A percentile compares a stretch with the other conserved stretches of the same genome.
These are phyloP conservation scores for Melanotaenia nigrans DNA, from an alignment of 2,797 vertebrate species.

Conservation along the genomic window DNA sequence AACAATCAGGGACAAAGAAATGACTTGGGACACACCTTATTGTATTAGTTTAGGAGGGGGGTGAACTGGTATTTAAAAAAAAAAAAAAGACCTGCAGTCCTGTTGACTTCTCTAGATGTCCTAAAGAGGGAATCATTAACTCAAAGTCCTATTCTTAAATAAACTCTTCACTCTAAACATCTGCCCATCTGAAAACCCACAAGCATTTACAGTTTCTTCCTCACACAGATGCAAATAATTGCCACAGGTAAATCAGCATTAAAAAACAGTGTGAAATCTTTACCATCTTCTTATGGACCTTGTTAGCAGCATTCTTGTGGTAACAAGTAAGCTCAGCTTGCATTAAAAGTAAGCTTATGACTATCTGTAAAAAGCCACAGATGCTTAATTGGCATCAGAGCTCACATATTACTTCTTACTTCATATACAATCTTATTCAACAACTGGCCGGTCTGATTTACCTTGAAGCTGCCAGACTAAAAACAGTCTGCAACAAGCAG, in stretches of 20 bases:
- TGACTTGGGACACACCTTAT: background rate
- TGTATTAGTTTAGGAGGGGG: background rate
- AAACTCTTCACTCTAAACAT: slow-evolving; percentile 47
- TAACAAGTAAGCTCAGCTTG: slow-evolving; percentile 43
- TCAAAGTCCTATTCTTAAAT: slow-evolving; percentile 40
- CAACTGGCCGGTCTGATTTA: slow-evolving; percentile 11
- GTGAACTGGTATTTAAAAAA: background rate
- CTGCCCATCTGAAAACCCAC: slow-evolving; percentile 52
- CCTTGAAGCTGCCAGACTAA: slow-evolving; percentile 25
- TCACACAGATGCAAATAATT: slow-evolving; percentile 34
- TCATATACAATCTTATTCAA: slow-evolving; percentile 22
- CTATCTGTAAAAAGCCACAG: slow-evolving; percentile 50
- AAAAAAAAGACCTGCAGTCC: slow-evolving; percentile 23
- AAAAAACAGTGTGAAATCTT: slow-evolving; percentile 44
- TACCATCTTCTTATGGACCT: slow-evolving; percentile 57
- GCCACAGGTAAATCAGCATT: slow-evolving; percentile 27
- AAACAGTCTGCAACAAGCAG: slow-evolving; percentile 23
- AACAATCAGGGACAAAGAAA: slow-evolving; percentile 19
- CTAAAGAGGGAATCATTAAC: slow-evolving; percentile 40
- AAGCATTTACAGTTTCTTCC: slow-evolving; percentile 9
- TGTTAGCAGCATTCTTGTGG: slow-evolving; percentile 56
- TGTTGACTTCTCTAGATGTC: slow-evolving; percentile 30
- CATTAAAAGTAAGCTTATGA: slow-evolving; percentile 38
- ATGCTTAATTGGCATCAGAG: slow-evolving; percentile 32
- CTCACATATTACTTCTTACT: slow-evolving; percentile 8